Conservation (phyloP, 1,140 invertebrate species). For the Elysia chlorotica region DNA sequence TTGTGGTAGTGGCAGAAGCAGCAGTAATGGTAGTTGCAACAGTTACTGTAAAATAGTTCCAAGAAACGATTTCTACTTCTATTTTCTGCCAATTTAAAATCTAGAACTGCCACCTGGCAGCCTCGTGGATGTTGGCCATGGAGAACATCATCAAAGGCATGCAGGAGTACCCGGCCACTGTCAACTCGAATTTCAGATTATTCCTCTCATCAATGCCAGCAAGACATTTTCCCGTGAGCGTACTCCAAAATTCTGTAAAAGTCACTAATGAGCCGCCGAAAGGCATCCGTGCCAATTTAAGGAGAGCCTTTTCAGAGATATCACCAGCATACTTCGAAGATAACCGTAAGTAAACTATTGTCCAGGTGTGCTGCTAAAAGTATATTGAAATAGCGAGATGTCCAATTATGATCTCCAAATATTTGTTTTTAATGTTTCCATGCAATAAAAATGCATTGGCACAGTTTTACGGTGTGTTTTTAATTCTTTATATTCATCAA, state of each 20-base stretch:
- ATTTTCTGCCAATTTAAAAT: conserved; percentile 1
- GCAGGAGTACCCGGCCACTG: conserved; percentile 50
- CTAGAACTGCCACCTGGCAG: conserved; percentile 63
- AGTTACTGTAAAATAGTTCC: too few relatives aligned
- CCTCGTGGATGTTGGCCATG: conserved; percentile 62
- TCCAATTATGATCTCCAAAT: too few relatives aligned
- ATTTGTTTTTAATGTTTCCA: too few relatives aligned
- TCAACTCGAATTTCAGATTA: conserved; percentile 60
- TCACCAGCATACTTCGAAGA: conserved; percentile 74
- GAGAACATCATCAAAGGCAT: conserved; percentile 59
- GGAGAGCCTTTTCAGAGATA: conserved; percentile 67
- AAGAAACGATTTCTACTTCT: too few relatives aligned
- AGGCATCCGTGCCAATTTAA: conserved; percentile 71
- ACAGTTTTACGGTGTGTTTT: too few relatives aligned
- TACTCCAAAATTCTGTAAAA: conserved; percentile 64
- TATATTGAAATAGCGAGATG: too few relatives aligned
- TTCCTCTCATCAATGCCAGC: conserved; percentile 63
- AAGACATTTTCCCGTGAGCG: conserved; percentile 60
- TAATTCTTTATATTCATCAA: too few relatives aligned
- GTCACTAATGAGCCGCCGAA: conserved; percentile 65
- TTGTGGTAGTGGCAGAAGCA: too few relatives aligned
- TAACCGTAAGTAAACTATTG: conserved; percentile 72
- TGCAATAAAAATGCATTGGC: too few relatives aligned
- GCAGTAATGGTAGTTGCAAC: too few relatives aligned
- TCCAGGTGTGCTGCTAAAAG: too few relatives aligned